phyloP scores from a whole-genome alignment of 2,888 invertebrate species.

The Athetis lepigone region DNA sequence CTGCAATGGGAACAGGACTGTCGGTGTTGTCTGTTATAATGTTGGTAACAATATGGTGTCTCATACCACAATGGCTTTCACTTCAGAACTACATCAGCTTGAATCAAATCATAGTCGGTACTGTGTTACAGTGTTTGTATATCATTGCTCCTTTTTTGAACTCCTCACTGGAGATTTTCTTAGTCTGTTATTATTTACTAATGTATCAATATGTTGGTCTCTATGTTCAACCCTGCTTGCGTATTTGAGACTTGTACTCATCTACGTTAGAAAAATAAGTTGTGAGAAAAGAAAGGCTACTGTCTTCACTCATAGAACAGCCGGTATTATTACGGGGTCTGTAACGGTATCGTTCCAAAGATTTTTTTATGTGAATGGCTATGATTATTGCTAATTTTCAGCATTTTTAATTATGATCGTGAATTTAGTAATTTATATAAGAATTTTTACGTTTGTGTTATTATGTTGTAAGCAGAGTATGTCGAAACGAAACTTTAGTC shows the following conservation, averaged over 20 bases:
- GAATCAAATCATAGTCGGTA: slow-evolving; percentile 40
- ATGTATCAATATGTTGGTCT: slow-evolving; percentile 45
- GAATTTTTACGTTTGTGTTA: slow-evolving; percentile 40
- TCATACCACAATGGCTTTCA: slow-evolving; percentile 45
- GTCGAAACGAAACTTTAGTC: slow-evolving; percentile 37
- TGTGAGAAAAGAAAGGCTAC: slow-evolving; percentile 49
- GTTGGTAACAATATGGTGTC: slow-evolving; percentile 33
- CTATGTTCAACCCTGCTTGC: slow-evolving; percentile 45
- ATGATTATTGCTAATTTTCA: background rate
- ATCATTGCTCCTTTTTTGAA: background rate
- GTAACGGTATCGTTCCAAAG: slow-evolving; percentile 14
- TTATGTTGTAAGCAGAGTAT: slow-evolving; percentile 40
- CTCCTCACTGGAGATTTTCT: rapidly evolving
- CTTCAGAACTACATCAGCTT: slow-evolving; percentile 42
- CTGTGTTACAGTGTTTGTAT: slow-evolving; percentile 6
- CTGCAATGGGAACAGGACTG: background rate
- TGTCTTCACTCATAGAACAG: slow-evolving; percentile 17
- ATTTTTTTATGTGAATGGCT: background rate
- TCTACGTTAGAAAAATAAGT: slow-evolving; percentile 44
- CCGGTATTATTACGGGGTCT: slow-evolving; percentile 12
- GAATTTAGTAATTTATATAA: slow-evolving; percentile 40
- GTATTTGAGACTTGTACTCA: slow-evolving; percentile 50
- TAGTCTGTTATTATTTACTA: slow-evolving; percentile 22
- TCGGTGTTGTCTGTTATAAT: slow-evolving; percentile 36
- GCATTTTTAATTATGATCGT: background rate